Percentiles rank a stretch among this genome's conserved stretches.
Conservation (phyloP, 2,113 vertebrate genomes). For the Addax nasomaculatus region DNA sequence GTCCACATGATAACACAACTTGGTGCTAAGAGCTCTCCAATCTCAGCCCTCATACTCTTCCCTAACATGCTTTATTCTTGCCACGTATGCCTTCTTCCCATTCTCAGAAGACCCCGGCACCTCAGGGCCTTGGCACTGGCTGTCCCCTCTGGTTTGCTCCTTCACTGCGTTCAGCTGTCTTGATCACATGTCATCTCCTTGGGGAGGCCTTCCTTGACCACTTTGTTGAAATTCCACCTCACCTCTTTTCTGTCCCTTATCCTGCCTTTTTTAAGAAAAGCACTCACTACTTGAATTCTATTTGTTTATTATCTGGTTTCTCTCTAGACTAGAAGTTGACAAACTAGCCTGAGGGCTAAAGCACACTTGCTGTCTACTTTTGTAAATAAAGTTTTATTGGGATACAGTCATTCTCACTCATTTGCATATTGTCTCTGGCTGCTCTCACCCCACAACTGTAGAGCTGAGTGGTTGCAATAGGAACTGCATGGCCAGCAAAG, state of each 20-base stretch:
- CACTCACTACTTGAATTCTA: background rate
- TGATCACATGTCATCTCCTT: background rate
- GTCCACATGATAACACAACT: rapidly evolving
- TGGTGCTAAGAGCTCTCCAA: background rate
- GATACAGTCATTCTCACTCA: background rate
- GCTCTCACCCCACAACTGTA: background rate
- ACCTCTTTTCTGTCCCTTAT: background rate
- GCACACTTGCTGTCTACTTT: background rate
- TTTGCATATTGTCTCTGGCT: background rate
- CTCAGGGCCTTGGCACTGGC: background rate
- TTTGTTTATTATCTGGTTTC: background rate
- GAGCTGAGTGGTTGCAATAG: background rate
- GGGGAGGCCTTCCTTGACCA: background rate
- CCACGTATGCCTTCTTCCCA: too few species aligned
- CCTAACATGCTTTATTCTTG: background rate
- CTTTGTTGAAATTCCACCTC: background rate
- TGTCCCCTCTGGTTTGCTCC: background rate
- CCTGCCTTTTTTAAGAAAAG: background rate
- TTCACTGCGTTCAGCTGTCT: background rate
- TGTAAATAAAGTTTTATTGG: background rate
- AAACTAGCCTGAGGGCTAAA: background rate
- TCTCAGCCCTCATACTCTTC: background rate
- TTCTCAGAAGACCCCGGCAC: background rate
- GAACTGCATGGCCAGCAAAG: background rate
- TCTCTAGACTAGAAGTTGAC: background rate